phyloP scores from a whole-genome alignment of 2,888 invertebrate genomes.

The Galeopsomyia nigrocyanea region DNA sequence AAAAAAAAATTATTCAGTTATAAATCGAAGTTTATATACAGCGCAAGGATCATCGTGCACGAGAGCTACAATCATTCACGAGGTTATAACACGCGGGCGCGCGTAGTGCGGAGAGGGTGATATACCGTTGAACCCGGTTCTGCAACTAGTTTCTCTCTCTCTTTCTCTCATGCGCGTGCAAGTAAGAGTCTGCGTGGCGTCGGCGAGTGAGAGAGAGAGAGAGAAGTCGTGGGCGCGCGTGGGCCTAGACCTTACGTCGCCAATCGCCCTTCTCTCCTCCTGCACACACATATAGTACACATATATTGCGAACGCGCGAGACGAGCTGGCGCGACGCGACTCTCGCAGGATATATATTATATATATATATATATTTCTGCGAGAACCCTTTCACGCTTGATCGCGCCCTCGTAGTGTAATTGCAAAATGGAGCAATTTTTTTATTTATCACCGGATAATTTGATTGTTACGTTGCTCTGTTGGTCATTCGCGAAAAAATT shows the following conservation, averaged over 20 bases:
- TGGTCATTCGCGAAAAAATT: too few species aligned
- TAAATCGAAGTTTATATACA: too few species aligned
- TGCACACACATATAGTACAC: not conserved
- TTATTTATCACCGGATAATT: too few species aligned
- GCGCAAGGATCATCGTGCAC: too few species aligned
- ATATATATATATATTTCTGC: not conserved
- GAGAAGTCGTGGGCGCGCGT: slow-evolving; percentile 17
- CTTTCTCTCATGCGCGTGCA: not conserved
- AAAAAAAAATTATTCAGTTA: too few species aligned
- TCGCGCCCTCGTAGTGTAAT: not conserved
- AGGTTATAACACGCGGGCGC: too few species aligned
- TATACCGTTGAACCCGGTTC: slow-evolving; percentile 24
- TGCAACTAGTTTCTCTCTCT: not conserved
- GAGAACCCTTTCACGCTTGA: slow-evolving; percentile 19
- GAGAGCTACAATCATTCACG: too few species aligned
- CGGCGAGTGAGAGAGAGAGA: not conserved
- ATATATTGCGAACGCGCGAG: slow-evolving; percentile 17
- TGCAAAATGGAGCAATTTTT: not conserved
- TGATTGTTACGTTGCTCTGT: too few species aligned
- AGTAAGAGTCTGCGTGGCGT: not conserved
- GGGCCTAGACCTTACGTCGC: slow-evolving; percentile 40
- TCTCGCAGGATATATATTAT: not conserved
- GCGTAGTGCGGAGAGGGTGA: too few species aligned
- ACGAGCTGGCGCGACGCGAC: slow-evolving; percentile 21
- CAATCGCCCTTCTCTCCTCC: slow-evolving; percentile 8